phyloP scores from a whole-genome alignment of 1,140 invertebrate species.

The Hetaerina americana region DNA sequence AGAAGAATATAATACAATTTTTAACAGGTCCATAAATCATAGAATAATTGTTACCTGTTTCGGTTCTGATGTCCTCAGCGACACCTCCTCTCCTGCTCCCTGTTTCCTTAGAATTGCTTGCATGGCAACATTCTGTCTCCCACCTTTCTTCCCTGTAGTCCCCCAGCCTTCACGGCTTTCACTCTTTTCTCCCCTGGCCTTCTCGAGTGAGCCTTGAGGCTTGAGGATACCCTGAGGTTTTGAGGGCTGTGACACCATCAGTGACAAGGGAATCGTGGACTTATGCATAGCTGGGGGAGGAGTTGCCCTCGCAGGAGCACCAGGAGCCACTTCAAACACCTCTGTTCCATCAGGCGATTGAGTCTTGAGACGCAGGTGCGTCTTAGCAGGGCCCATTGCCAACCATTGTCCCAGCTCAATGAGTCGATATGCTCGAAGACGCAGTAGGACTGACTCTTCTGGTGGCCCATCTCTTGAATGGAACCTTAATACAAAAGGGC shows the following conservation, averaged over 20 bases:
- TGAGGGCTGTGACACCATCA: constrained; percentile 4
- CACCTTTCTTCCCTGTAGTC: constrained; percentile 17
- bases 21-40: constrained; percentile 3
- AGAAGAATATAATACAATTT: neutral
- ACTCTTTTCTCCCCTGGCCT: constrained; percentile 36
- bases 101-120: constrained; percentile 57
- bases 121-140: constrained; percentile 54
- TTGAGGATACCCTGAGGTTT: constrained; percentile 53
- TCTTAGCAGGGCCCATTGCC: constrained; percentile 30
- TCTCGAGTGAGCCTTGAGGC: constrained; percentile 49
- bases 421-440: constrained; percentile 25
- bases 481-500: neutral
- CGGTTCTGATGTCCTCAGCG: constrained; percentile 23
- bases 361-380: constrained; percentile 22
- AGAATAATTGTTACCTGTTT: constrained; percentile 35
- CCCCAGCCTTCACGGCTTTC: constrained; percentile 20
- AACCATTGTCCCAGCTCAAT: constrained; percentile 36
- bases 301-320: constrained; percentile 6
- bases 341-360: neutral
- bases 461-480: neutral
- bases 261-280: neutral
- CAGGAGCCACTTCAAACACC: constrained; percentile 14
- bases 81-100: neutral
- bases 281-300: constrained; percentile 9
- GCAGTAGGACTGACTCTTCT: neutral